Percentiles rank a stretch among this genome's conserved stretches.
Conservation (phyloP, 2,888 invertebrate species). For the Stenodera caucasica region DNA sequence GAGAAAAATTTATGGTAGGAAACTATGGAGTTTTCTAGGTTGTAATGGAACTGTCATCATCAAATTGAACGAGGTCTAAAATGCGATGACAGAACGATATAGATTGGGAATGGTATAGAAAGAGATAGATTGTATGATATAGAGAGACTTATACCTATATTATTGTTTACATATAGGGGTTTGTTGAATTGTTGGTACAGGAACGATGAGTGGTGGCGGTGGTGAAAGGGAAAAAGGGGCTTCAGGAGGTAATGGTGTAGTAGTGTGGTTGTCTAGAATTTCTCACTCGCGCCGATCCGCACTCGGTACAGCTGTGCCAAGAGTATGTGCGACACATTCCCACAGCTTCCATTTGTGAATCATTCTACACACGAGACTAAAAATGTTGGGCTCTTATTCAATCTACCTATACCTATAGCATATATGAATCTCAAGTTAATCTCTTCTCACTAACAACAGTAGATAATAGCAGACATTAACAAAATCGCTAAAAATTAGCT, state of each 20-base stretch:
- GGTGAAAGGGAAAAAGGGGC: neutral
- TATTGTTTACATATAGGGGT: neutral
- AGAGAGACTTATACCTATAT: slow-evolving; percentile 12
- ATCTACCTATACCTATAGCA: slow-evolving; percentile 22
- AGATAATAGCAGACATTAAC: neutral
- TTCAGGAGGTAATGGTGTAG: slow-evolving; percentile 10
- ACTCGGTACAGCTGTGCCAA: slow-evolving; percentile 46
- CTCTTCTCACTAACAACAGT: too few relatives aligned
- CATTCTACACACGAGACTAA: slow-evolving; percentile 48
- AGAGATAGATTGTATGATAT: neutral
- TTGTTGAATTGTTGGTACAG: slow-evolving; percentile 8
- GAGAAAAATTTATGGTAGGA: neutral
- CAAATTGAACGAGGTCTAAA: slow-evolving; percentile 29
- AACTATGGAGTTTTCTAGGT: slow-evolving; percentile 21
- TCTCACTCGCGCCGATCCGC: slow-evolving; percentile 48
- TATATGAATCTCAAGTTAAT: slow-evolving; percentile 16
- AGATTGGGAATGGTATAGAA: neutral
- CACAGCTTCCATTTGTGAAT: slow-evolving; percentile 44
- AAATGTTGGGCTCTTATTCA: slow-evolving; percentile 40
- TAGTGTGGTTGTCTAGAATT: slow-evolving; percentile 42
- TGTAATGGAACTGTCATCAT: slow-evolving; percentile 45
- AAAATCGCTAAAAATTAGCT: too few relatives aligned
- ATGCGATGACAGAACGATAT: slow-evolving; percentile 27
- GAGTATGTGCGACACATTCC: slow-evolving; percentile 48
- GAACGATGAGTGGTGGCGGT: neutral